A percentile compares a stretch with the other conserved stretches of the same genome.
phyloP scores from a whole-genome alignment of 2,888 invertebrate genomes.

The Zygothrica quintamaculata region DNA sequence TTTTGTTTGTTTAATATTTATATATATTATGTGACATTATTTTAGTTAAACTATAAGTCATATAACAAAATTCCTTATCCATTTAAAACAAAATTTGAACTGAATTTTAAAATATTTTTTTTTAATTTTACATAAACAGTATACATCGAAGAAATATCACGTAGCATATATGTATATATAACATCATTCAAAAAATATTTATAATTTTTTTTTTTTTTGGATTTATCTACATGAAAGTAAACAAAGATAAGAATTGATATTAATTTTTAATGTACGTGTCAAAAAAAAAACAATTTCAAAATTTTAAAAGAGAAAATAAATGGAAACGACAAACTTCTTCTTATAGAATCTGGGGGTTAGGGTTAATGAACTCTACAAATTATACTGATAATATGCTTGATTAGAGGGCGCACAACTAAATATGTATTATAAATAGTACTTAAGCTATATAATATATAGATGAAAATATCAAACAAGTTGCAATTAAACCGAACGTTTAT shows the following conservation, averaged over 20 bases:
- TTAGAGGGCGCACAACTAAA: neutral
- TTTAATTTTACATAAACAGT: too few species aligned
- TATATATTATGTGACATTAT: too few species aligned
- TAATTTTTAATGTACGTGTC: neutral
- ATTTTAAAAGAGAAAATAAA: neutral
- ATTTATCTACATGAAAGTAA: conserved; percentile 24
- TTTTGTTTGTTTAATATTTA: too few species aligned
- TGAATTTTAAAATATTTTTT: too few species aligned
- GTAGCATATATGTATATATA: neutral
- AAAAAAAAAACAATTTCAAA: neutral
- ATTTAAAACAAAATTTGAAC: too few species aligned
- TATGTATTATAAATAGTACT: neutral
- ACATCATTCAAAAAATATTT: neutral
- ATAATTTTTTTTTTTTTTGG: neutral
- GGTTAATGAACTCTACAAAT: conserved; percentile 33
- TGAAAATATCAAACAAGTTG: conserved; percentile 21
- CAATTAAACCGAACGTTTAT: conserved; percentile 36
- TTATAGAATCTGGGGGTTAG: neutral
- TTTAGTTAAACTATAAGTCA: too few species aligned
- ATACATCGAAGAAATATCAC: too few species aligned
- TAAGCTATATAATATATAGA: conserved; percentile 10
- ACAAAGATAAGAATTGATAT: conserved; percentile 12
- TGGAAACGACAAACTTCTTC: neutral
- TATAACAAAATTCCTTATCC: too few species aligned
- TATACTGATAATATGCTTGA: conserved; percentile 7